Conservation (phyloP, 2,888 invertebrate genomes). For the Melanotus villosus region DNA sequence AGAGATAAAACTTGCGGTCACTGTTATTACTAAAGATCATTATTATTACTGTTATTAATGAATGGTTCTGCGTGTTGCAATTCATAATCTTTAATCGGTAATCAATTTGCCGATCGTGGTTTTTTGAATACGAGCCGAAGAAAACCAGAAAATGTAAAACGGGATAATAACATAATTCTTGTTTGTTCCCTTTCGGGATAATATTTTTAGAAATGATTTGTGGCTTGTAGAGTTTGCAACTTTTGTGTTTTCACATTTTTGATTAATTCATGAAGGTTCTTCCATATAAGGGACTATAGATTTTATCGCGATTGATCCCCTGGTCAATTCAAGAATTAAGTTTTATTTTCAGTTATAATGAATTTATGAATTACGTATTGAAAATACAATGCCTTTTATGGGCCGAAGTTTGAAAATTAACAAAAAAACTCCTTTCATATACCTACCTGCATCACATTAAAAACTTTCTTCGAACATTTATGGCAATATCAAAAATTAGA, state of each 20-base stretch:
- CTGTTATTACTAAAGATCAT: conserved; percentile 31
- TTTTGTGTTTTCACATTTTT: neutral
- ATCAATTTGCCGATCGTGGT: conserved; percentile 22
- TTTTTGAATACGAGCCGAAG: neutral
- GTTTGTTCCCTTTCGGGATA: neutral
- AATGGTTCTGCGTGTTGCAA: conserved; percentile 35
- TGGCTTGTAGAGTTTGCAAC: neutral
- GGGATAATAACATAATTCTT: no score
- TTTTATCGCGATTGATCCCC: no score
- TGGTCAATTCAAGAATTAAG: no score
- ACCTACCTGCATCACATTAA: no score
- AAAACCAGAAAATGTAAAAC: neutral
- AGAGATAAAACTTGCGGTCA: conserved; percentile 35
- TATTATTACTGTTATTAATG: conserved; percentile 35
- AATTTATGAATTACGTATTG: no score
- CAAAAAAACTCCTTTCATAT: no score
- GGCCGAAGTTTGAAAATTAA: no score
- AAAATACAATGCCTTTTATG: no score
- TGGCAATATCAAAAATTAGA: no score
- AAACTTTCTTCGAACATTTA: no score
- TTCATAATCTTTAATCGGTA: conserved; percentile 34
- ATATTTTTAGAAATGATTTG: neutral
- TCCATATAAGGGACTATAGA: no score
- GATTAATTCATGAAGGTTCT: conserved; percentile 1
- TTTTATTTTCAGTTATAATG: no score